Conservation (phyloP, 37 sponge, comb jelly and placozoan species). For the Eunapius fragilis region DNA sequence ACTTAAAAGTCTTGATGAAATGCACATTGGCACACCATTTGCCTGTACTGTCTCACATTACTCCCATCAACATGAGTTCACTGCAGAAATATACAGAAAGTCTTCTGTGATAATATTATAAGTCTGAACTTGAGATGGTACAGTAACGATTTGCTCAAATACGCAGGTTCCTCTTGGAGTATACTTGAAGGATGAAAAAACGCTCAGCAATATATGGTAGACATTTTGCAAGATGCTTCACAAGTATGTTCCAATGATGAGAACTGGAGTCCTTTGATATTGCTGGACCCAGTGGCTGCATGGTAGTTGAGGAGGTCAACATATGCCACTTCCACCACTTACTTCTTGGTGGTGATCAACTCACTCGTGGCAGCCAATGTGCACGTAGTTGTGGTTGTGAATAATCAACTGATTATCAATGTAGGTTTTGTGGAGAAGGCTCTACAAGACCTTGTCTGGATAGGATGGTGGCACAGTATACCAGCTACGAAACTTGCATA, state of each 20-base stretch:
- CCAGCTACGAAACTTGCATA: constrained; percentile 49
- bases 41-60: background rate
- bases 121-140: too few species aligned
- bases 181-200: too few species aligned
- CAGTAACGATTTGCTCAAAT: background rate
- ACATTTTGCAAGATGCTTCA: too few species aligned
- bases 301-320: too few species aligned
- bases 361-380: background rate
- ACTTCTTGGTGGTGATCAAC: constrained; percentile 11
- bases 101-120: constrained; percentile 34
- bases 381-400: too few species aligned
- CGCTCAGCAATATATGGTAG: constrained; percentile 40
- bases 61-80: constrained; percentile 8
- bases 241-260: too few species aligned
- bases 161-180: constrained; percentile 47
- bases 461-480: constrained; percentile 33
- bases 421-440: constrained; percentile 10
- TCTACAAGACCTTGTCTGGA: background rate
- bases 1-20: background rate
- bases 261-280: background rate
- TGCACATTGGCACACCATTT: background rate
- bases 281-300: constrained; percentile 22
- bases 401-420: constrained; percentile 30
- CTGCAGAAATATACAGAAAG: constrained; percentile 25
- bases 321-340: constrained; percentile 7